Percentiles rank a stretch among this genome's conserved stretches.
Conservation (phyloP, 2,797 vertebrate genomes). For the Perodicticus potto region DNA sequence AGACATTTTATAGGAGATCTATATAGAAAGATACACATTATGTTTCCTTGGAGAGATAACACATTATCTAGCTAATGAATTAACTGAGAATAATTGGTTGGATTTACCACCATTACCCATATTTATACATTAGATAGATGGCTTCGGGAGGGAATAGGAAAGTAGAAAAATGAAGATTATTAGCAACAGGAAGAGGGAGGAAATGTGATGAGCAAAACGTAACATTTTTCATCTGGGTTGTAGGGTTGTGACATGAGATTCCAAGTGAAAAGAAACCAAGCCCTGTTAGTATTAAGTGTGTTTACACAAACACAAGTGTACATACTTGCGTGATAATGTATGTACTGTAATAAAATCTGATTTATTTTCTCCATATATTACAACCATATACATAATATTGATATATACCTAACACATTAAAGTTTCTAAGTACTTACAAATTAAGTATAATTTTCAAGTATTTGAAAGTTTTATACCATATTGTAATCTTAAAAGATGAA, state of each 20-base stretch:
- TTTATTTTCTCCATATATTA: background rate
- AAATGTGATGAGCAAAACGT: background rate
- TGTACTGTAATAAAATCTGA: background rate
- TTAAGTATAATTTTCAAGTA: background rate
- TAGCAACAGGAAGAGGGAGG: background rate
- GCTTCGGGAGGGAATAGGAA: conserved; percentile 11
- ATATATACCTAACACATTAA: background rate
- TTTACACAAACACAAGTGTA: background rate
- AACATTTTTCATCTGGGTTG: background rate
- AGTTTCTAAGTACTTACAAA: background rate
- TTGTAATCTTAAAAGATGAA: background rate
- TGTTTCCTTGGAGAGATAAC: conserved; percentile 58
- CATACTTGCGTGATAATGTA: background rate
- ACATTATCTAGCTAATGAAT: conserved; percentile 75
- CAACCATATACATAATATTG: background rate
- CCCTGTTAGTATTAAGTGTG: accelerated
- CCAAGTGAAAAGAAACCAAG: background rate
- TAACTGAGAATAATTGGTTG: conserved; percentile 64
- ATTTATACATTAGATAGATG: conserved; percentile 7
- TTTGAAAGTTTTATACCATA: background rate
- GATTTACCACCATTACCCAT: conserved; percentile 8
- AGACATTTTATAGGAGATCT: conserved; percentile 64
- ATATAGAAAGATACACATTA: conserved; percentile 54
- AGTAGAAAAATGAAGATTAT: background rate
- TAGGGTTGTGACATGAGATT: background rate